Evolutionary conservation across 2,113 vertebrate genomes (phyloP).

Genomic region (Atrichornis clamosus): DNA sequence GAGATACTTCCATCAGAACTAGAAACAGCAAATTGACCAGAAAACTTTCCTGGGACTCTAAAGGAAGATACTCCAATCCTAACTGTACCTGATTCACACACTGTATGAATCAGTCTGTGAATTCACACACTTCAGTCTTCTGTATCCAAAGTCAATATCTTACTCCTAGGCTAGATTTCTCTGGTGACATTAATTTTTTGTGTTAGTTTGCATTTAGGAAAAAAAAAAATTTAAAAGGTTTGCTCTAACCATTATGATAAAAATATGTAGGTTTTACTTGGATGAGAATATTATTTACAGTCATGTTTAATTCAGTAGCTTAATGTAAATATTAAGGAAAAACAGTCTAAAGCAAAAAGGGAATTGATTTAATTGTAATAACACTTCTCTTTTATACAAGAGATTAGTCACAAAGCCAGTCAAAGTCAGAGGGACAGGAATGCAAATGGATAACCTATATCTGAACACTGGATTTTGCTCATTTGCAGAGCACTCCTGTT

Average conservation of each 20-base stretch:
- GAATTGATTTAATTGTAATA: neutral
- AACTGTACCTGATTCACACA: neutral
- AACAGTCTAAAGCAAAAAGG: neutral
- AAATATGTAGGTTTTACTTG: neutral
- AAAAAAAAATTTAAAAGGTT: neutral
- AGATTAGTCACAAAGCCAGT: neutral
- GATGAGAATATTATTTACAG: neutral
- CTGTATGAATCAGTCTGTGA: neutral
- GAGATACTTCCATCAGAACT: neutral
- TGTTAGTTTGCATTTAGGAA: neutral
- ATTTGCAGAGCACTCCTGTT: neutral
- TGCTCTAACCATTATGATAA: neutral
- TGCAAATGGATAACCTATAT: neutral
- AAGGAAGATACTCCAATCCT: neutral
- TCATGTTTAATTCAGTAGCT: neutral
- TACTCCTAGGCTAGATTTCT: neutral
- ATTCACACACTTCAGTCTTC: neutral
- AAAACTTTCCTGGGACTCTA: neutral
- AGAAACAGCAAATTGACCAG: neutral
- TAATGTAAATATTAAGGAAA: neutral
- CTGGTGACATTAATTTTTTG: neutral
- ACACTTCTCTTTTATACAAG: neutral
- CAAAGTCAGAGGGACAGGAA: neutral
- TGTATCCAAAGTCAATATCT: neutral
- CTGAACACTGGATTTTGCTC: neutral